Conservation (phyloP, 2,113 vertebrate genomes). For the Telmatochromis sp. region DNA sequence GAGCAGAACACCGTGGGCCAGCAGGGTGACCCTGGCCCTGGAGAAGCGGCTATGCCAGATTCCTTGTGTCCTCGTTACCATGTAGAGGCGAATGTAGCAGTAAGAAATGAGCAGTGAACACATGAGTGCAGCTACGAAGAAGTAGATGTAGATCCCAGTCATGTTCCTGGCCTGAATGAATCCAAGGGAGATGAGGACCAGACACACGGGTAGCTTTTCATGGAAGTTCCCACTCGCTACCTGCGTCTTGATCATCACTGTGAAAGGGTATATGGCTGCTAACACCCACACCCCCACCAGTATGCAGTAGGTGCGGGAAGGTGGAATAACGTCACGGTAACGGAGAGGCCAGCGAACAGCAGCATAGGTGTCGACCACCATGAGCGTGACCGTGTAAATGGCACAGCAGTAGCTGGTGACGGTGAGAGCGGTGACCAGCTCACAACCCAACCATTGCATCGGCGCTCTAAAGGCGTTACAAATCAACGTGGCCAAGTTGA, state of each 20-base stretch:
- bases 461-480: conserved; percentile 25
- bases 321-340: conserved; percentile 64
- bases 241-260: conserved; percentile 56
- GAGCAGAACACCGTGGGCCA: conserved; percentile 70
- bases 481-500: conserved; percentile 59
- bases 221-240: neutral
- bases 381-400: conserved; percentile 72
- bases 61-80: conserved; percentile 70
- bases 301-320: conserved; percentile 42
- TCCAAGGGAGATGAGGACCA: conserved; percentile 58
- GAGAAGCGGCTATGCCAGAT: conserved; percentile 74
- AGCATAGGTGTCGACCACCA: conserved; percentile 74
- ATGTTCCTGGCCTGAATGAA: neutral
- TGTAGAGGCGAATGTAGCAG: conserved; percentile 75
- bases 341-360: conserved; percentile 72
- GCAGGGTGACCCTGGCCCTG: conserved; percentile 71
- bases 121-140: conserved; percentile 49
- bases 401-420: conserved; percentile 64
- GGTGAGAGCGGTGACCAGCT: conserved; percentile 51
- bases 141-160: conserved; percentile 48
- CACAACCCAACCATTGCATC: conserved; percentile 51
- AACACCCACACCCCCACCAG: conserved; percentile 64
- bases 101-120: conserved; percentile 66
- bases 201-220: conserved; percentile 34
- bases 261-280: conserved; percentile 59